These are phyloP conservation scores for Arion vulgaris DNA, from an alignment of 1,140 invertebrate species.

Conservation along the genomic window DNA sequence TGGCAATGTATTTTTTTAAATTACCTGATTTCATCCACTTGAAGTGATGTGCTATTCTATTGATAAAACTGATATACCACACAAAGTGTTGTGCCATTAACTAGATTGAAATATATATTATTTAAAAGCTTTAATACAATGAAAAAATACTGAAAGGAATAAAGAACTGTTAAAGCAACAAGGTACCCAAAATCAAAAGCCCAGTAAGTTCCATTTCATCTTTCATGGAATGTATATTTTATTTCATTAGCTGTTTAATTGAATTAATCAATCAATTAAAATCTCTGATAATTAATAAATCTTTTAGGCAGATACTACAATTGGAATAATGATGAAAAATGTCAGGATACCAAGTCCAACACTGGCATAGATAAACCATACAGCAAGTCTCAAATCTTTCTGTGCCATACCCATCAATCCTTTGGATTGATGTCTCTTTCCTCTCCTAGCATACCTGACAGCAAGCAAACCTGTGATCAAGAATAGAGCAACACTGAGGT, in stretches of 20 bases:
- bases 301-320: conserved; percentile 36
- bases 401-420: conserved; percentile 68
- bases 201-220: background rate
- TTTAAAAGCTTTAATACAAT: too few species aligned
- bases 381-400: conserved; percentile 56
- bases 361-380: conserved; percentile 59
- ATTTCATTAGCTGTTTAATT: background rate
- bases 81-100: too few species aligned
- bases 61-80: too few species aligned
- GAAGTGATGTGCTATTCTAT: too few species aligned
- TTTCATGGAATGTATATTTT: background rate
- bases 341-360: conserved; percentile 54
- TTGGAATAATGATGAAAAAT: conserved; percentile 52
- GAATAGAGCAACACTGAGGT: conserved; percentile 58
- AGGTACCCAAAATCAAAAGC: background rate
- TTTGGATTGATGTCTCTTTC: conserved; percentile 61
- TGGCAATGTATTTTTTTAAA: too few species aligned
- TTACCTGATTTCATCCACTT: too few species aligned
- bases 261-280: too few species aligned
- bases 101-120: too few species aligned
- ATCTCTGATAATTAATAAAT: background rate
- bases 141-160: too few species aligned
- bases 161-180: background rate
- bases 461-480: conserved; percentile 58
- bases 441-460: conserved; percentile 57